These are phyloP conservation scores for Glaucidium brasilianum DNA, from an alignment of 2,113 vertebrate species.

Conservation along the genomic window DNA sequence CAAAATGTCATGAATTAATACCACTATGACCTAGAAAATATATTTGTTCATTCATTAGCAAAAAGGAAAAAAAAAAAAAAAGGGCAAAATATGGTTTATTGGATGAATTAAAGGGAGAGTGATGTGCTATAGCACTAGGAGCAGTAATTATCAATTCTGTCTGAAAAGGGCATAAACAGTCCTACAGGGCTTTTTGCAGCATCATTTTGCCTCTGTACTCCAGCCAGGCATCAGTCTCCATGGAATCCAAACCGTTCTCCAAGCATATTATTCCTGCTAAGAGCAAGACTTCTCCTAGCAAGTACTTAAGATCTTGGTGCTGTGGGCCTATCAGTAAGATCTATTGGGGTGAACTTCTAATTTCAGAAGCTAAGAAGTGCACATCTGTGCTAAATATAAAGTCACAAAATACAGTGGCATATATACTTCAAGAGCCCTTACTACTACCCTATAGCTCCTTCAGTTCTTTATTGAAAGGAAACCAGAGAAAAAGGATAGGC, in stretches of 20 bases:
- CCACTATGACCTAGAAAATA: background rate
- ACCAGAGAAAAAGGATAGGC: background rate
- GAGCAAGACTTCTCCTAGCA: background rate
- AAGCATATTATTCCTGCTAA: background rate
- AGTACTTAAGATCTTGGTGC: background rate
- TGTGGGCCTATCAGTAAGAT: background rate
- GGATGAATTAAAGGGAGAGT: background rate
- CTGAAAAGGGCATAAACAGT: constrained; percentile 24
- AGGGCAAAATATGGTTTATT: background rate
- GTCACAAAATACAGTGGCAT: background rate
- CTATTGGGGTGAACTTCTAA: background rate
- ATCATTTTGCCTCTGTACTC: background rate
- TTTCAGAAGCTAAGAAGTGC: background rate
- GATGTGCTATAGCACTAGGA: background rate
- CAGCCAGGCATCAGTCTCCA: background rate
- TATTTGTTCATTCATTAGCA: background rate
- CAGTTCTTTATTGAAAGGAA: background rate
- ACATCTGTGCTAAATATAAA: background rate
- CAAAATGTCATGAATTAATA: background rate
- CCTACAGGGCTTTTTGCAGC: background rate
- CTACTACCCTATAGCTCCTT: background rate
- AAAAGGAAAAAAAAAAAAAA: background rate
- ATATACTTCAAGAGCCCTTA: background rate
- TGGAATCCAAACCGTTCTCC: background rate
- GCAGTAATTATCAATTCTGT: constrained; percentile 28